Conservation (phyloP, 2,888 invertebrate species). For the Drosophila atripex region DNA sequence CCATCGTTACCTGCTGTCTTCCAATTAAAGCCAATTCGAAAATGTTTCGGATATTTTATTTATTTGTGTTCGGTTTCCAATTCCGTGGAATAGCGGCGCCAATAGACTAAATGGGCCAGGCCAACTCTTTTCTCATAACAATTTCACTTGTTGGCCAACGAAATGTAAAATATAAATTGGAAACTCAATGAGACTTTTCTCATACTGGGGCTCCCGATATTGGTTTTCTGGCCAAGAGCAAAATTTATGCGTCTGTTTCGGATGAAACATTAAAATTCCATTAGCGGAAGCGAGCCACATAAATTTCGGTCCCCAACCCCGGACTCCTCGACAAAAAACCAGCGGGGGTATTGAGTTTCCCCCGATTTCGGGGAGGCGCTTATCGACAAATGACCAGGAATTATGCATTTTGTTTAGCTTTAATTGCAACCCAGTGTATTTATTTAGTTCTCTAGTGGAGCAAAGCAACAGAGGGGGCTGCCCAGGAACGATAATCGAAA, state of each 20-base stretch:
- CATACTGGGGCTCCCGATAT: constrained; percentile 11
- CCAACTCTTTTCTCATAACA: constrained; percentile 49
- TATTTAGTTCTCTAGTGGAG: constrained; percentile 44
- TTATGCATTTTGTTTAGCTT: constrained; percentile 73
- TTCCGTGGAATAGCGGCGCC: constrained; percentile 62
- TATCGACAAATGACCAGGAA: constrained; percentile 70
- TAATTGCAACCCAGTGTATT: constrained; percentile 65
- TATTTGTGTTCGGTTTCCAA: constrained; percentile 26
- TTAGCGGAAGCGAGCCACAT: constrained; percentile 72
- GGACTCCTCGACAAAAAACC: neutral
- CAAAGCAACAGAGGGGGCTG: neutral
- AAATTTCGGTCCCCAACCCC: constrained; percentile 45
- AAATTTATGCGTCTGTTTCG: constrained; percentile 66
- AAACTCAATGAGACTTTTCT: constrained; percentile 27
- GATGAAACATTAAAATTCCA: constrained; percentile 78
- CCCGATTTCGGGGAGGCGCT: constrained; percentile 19
- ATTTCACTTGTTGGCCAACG: constrained; percentile 53
- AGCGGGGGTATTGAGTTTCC: constrained; percentile 20
- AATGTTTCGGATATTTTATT: constrained; percentile 27
- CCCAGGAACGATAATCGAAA: constrained; percentile 67
- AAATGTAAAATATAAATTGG: constrained; percentile 14
- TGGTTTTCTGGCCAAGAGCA: constrained; percentile 56
- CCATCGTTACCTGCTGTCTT: constrained; percentile 24
- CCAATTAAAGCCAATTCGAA: constrained; percentile 35
- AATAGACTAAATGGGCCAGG: constrained; percentile 38